These are phyloP conservation scores for Coluber constrictor DNA, from an alignment of 2,797 vertebrate species.

Conservation along the genomic window DNA sequence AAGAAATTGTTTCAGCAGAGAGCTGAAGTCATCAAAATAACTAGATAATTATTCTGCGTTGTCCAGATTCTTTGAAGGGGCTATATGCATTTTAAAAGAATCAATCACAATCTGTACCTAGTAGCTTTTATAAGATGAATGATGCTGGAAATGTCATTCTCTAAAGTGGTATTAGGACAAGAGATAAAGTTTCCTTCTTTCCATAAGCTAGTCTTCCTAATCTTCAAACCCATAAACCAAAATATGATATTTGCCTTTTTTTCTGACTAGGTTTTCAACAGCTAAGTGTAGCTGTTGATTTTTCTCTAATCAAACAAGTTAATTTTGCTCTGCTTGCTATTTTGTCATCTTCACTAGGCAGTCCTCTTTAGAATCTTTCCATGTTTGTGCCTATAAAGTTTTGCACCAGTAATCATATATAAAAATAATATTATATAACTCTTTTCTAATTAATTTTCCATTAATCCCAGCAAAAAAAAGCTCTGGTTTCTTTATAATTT, in stretches of 20 bases:
- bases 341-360: background rate
- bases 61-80: background rate
- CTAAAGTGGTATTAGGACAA: background rate
- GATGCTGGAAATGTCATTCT: background rate
- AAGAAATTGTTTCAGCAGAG: background rate
- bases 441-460: background rate
- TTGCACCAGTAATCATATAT: background rate
- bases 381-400: background rate
- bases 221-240: background rate
- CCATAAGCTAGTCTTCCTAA: background rate
- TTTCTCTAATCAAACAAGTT: background rate
- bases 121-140: background rate
- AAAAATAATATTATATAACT: background rate
- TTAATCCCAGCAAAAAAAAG: background rate
- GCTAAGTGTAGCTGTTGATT: background rate
- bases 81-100: background rate
- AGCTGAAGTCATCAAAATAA: background rate
- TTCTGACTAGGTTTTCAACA: background rate
- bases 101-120: background rate
- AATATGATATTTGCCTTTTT: background rate
- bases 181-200: background rate
- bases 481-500: background rate
- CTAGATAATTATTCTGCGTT: background rate
- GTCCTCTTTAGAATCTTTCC: background rate
- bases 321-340: background rate